Conservation (phyloP, 1,140 invertebrate genomes). For the Tetranychus cinnabarinus region DNA sequence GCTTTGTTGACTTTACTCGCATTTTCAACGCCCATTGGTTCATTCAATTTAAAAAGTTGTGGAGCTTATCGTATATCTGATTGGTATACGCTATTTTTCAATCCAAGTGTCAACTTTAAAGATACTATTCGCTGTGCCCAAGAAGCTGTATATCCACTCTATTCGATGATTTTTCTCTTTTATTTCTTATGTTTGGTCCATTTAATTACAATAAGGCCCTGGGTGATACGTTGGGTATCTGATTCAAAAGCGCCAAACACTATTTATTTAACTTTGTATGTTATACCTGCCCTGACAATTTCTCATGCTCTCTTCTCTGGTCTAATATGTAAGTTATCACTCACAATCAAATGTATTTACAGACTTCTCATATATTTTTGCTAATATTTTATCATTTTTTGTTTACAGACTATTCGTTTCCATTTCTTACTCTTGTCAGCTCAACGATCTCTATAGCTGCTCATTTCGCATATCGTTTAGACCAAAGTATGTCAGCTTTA, state of each 20-base stretch:
- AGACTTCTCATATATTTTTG: not conserved
- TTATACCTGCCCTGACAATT: conserved; percentile 65
- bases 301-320: conserved; percentile 73
- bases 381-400: conserved; percentile 12
- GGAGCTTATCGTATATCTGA: conserved; percentile 50
- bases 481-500: conserved; percentile 51
- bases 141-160: conserved; percentile 89
- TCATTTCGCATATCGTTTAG: conserved; percentile 64
- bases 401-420: conserved; percentile 73
- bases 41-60: conserved; percentile 47
- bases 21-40: conserved; percentile 43
- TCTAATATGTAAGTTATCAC: conserved; percentile 47
- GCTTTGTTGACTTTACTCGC: conserved; percentile 46
- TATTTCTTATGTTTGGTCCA: conserved; percentile 55
- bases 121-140: conserved; percentile 73
- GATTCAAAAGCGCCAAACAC: conserved; percentile 38
- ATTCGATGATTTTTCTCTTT: conserved; percentile 80
- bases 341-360: not conserved
- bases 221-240: conserved; percentile 36
- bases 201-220: conserved; percentile 50
- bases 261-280: conserved; percentile 81
- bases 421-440: conserved; percentile 73
- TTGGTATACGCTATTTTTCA: conserved; percentile 86
- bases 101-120: conserved; percentile 76
- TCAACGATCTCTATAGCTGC: conserved; percentile 77